A percentile compares a stretch with the other conserved stretches of the same genome.
Evolutionary conservation across 2,888 invertebrate species (phyloP).

Genomic region (Latheticus oryzae): DNA sequence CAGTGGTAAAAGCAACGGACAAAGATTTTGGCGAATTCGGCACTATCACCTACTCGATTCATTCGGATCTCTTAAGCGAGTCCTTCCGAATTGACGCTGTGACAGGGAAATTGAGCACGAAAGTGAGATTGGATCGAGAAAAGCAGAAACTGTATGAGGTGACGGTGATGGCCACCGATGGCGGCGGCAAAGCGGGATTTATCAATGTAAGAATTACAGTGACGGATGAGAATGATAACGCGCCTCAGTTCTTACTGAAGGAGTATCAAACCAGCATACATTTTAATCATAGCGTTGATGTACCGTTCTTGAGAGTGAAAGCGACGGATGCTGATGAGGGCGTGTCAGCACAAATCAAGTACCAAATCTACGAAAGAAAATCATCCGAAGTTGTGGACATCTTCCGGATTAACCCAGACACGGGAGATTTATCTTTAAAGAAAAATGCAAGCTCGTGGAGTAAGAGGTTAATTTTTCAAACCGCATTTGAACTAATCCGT

Average conservation of each 20-base stretch:
- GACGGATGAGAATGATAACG: constrained; percentile 85
- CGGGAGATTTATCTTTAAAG: constrained; percentile 79
- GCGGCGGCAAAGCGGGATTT: constrained; percentile 82
- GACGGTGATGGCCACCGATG: constrained; percentile 85
- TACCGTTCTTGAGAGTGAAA: constrained; percentile 72
- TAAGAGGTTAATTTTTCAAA: constrained; percentile 45
- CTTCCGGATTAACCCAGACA: constrained; percentile 79
- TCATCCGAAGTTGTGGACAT: constrained; percentile 73
- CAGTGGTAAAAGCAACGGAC: constrained; percentile 81
- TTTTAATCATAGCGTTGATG: constrained; percentile 69
- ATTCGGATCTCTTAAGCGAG: constrained; percentile 78
- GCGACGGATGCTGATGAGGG: constrained; percentile 86
- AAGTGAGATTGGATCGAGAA: constrained; percentile 78
- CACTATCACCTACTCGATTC: constrained; percentile 80
- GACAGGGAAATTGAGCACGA: constrained; percentile 77
- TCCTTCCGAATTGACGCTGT: constrained; percentile 79
- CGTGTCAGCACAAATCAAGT: constrained; percentile 76
- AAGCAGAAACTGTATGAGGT: constrained; percentile 77
- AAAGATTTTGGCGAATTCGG: constrained; percentile 84
- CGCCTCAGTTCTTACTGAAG: constrained; percentile 79
- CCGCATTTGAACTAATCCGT: constrained; percentile 14
- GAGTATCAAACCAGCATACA: constrained; percentile 83
- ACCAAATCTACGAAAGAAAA: constrained; percentile 80
- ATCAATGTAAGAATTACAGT: constrained; percentile 83
- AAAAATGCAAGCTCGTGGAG: constrained; percentile 70